Conservation (phyloP, 2,888 invertebrate genomes). For the Cephalotes varians region DNA sequence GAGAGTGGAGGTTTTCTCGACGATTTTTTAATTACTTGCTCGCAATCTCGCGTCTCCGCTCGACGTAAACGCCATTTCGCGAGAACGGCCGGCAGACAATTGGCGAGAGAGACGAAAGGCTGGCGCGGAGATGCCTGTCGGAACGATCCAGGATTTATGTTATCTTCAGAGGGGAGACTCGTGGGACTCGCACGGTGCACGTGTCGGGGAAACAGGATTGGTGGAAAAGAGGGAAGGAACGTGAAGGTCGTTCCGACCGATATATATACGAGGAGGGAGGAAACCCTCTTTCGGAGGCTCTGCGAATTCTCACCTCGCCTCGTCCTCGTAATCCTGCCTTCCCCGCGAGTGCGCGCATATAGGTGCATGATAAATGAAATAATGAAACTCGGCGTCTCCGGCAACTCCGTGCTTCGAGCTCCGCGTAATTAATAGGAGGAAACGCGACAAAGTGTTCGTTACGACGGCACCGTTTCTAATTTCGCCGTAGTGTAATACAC, state of each 20-base stretch:
- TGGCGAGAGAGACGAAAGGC: slow-evolving; percentile 13
- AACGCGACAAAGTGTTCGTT: slow-evolving; percentile 53
- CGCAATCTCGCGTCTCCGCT: slow-evolving; percentile 45
- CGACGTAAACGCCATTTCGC: slow-evolving; percentile 47
- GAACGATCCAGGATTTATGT: slow-evolving; percentile 50
- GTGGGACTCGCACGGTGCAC: slow-evolving; percentile 29
- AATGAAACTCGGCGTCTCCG: slow-evolving; percentile 51
- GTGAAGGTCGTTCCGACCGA: slow-evolving; percentile 39
- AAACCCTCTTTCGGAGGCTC: slow-evolving; percentile 2
- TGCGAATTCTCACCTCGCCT: slow-evolving; percentile 45
- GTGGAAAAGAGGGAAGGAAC: slow-evolving; percentile 29
- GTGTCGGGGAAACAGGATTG: slow-evolving; percentile 45
- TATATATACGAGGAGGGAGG: slow-evolving; percentile 9
- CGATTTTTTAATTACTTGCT: slow-evolving; percentile 56
- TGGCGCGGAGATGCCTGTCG: slow-evolving; percentile 40
- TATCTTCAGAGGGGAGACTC: slow-evolving; percentile 29
- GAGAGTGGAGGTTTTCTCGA: slow-evolving; percentile 27
- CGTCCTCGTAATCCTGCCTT: slow-evolving; percentile 35
- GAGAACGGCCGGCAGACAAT: slow-evolving; percentile 46
- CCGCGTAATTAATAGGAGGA: slow-evolving; percentile 49
- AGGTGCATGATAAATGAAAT: slow-evolving; percentile 51
- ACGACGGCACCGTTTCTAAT: slow-evolving; percentile 41
- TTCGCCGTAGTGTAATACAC: slow-evolving; percentile 25
- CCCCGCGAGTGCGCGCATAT: slow-evolving; percentile 9
- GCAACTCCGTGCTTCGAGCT: slow-evolving; percentile 32